Conservation (phyloP, 2,797 vertebrate species). For the Eutrigla gurnardus region DNA sequence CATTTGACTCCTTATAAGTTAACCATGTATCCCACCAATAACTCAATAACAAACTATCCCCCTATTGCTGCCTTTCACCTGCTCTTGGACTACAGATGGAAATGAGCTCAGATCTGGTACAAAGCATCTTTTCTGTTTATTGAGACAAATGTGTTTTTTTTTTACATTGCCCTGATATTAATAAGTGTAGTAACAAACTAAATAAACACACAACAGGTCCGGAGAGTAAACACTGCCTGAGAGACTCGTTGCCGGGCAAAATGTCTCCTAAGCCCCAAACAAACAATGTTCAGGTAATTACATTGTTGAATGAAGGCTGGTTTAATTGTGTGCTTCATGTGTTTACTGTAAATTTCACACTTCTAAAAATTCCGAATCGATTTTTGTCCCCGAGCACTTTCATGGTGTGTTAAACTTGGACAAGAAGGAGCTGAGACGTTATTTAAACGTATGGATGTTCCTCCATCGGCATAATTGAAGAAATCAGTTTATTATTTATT, state of each 20-base stretch:
- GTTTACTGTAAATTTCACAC: slow-evolving; percentile 43
- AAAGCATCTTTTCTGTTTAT: neutral
- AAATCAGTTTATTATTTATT: neutral
- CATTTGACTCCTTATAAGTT: neutral
- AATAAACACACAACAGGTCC: neutral
- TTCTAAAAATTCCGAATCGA: slow-evolving; percentile 34
- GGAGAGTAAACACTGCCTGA: slow-evolving; percentile 15
- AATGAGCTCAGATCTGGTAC: neutral
- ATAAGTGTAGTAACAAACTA: neutral
- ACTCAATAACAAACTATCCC: neutral
- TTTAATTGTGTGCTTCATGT: slow-evolving; percentile 37
- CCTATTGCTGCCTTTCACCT: neutral
- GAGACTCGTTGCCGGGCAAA: slow-evolving; percentile 19
- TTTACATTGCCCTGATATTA: neutral
- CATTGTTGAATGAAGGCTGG: slow-evolving; percentile 21
- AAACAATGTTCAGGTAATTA: slow-evolving; percentile 35
- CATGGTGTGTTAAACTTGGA: slow-evolving; percentile 19
- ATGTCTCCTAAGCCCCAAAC: neutral
- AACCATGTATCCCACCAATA: neutral
- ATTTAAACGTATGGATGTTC: slow-evolving; percentile 14
- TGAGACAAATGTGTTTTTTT: neutral
- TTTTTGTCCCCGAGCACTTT: slow-evolving; percentile 31
- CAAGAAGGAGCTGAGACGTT: slow-evolving; percentile 21
- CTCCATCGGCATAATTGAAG: slow-evolving; percentile 1
- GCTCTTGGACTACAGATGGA: neutral